A percentile compares a stretch with the other conserved stretches of the same genome.
These are phyloP conservation scores for Palythoa heliodiscus DNA, from an alignment of 92 coral and sea anemone genomes.

Conservation along the genomic window DNA sequence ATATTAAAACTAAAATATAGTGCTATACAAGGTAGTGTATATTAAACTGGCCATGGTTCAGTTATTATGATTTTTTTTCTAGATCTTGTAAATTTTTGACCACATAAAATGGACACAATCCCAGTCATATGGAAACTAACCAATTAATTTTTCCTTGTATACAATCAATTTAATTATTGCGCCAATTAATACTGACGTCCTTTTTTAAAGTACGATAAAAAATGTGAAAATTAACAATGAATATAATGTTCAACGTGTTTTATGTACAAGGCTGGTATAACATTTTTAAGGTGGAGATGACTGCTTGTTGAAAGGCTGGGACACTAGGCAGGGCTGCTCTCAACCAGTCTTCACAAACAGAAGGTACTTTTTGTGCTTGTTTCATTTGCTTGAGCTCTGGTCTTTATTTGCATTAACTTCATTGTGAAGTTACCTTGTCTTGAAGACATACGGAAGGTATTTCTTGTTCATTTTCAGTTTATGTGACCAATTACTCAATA, in stretches of 20 bases:
- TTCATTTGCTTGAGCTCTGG: not conserved
- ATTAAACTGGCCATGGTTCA: no score
- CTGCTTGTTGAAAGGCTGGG: conserved; percentile 91
- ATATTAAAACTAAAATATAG: no score
- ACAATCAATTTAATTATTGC: no score
- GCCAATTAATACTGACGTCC: no score
- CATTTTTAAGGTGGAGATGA: conserved; percentile 89
- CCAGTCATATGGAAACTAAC: no score
- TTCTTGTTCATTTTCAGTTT: not conserved
- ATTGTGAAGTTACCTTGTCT: not conserved
- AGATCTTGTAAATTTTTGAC: no score
- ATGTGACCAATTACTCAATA: no score
- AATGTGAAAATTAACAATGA: not conserved
- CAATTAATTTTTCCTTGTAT: no score
- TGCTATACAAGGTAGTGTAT: no score
- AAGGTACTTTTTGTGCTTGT: conserved; percentile 43
- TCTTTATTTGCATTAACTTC: not conserved
- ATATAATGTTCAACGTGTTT: not conserved
- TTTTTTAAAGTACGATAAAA: not conserved
- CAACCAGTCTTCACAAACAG: conserved; percentile 79
- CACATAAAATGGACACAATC: no score
- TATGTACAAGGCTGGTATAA: not conserved
- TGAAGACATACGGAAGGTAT: not conserved
- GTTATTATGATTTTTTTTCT: no score
- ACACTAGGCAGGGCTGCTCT: conserved; percentile 81